These are phyloP conservation scores for Pygoscelis antarcticus DNA, from an alignment of 2,113 vertebrate genomes.

Conservation along the genomic window DNA sequence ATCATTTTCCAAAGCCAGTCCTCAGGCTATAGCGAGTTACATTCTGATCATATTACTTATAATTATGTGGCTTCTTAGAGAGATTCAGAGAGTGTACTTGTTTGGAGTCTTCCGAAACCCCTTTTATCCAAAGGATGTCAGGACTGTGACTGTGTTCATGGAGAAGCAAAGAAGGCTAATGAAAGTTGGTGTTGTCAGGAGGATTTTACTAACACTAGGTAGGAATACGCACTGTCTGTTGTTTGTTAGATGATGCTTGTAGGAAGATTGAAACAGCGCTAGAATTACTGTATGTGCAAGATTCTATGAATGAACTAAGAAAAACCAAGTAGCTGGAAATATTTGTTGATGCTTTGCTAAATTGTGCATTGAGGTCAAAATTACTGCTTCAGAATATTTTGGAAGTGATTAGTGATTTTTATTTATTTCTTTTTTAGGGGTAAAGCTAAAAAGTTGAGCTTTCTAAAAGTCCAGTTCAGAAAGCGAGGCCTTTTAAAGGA, in stretches of 20 bases:
- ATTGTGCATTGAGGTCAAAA: not conserved
- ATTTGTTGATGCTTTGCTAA: not conserved
- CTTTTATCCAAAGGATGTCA: constrained; percentile 89
- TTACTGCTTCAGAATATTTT: not conserved
- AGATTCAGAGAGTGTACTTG: constrained; percentile 90
- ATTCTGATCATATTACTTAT: constrained; percentile 83
- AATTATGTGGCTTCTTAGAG: constrained; percentile 84
- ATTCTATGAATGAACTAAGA: not conserved
- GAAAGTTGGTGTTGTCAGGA: constrained; percentile 83
- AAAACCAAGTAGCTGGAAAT: not conserved
- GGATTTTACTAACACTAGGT: constrained; percentile 91
- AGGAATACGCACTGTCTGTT: constrained; percentile 62
- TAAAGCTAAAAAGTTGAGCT: not conserved
- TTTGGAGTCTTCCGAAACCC: constrained; percentile 92
- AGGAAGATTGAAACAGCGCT: not conserved
- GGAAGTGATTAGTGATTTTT: not conserved
- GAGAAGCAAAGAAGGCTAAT: constrained; percentile 84
- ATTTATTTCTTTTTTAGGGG: not conserved
- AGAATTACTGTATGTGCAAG: not conserved
- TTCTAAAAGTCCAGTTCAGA: not conserved
- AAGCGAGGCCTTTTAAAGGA: not conserved
- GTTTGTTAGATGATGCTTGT: constrained; percentile 50
- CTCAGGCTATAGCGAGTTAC: constrained; percentile 84
- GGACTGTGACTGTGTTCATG: constrained; percentile 83
- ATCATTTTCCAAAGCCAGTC: constrained; percentile 67